Conservation (phyloP, 2,113 vertebrate genomes). For the Sitta europaea region DNA sequence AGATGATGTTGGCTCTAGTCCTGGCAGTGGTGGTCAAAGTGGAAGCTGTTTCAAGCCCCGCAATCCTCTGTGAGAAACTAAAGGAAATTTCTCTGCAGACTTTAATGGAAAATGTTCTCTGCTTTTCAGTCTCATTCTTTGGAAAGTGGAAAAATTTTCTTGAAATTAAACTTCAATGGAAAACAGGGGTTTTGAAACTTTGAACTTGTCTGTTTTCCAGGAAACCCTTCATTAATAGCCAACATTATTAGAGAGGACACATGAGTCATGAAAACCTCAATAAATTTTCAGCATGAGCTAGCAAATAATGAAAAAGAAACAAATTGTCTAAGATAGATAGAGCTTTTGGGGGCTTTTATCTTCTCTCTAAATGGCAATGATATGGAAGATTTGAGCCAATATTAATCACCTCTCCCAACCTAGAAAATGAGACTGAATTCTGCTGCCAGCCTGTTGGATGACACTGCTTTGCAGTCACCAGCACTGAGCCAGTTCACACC, state of each 20-base stretch:
- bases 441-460: not conserved
- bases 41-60: not conserved
- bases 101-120: slow-evolving; percentile 36
- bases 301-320: not conserved
- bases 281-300: slow-evolving; percentile 2
- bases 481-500: not conserved
- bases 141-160: slow-evolving; percentile 43
- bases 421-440: not conserved
- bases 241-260: not conserved
- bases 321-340: not conserved
- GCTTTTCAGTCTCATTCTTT: slow-evolving; percentile 12
- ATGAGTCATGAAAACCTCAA: slow-evolving; percentile 40
- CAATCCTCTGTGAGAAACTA: not conserved
- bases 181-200: slow-evolving; percentile 21
- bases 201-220: slow-evolving; percentile 33
- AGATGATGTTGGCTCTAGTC: slow-evolving; percentile 19
- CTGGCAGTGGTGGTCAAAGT: slow-evolving; percentile 4
- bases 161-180: slow-evolving; percentile 48
- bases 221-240: slow-evolving; percentile 39
- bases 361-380: not conserved
- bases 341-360: not conserved
- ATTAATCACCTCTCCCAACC: not conserved
- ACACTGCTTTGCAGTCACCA: not conserved
- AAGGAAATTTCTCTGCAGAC: slow-evolving; percentile 27
- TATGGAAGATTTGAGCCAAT: not conserved